Evolutionary conservation across 2,113 vertebrate species (phyloP).

Genomic region (Terrapene triunguis): DNA sequence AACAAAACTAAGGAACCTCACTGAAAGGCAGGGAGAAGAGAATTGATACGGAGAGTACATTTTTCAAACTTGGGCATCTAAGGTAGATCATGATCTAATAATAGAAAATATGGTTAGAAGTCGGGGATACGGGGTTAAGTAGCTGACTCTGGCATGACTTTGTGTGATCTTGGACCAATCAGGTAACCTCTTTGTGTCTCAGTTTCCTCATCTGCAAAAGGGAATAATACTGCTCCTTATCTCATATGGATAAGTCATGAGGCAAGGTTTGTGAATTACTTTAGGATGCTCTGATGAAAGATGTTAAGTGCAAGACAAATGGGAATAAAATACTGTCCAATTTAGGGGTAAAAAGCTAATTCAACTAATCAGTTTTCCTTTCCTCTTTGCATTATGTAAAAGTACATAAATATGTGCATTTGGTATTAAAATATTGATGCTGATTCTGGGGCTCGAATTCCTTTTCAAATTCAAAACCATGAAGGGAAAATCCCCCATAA

Average conservation of each 20-base stretch:
- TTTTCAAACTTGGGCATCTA: neutral
- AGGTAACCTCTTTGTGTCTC: neutral
- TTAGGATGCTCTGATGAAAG: neutral
- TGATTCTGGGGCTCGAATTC: neutral
- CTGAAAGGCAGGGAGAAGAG: neutral
- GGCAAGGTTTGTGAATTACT: neutral
- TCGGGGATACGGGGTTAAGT: accelerated
- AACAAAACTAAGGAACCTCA: neutral
- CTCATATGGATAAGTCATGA: neutral
- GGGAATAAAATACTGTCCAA: neutral
- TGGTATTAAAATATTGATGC: slow-evolving; percentile 3
- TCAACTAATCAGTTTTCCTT: neutral
- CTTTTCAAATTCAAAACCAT: neutral
- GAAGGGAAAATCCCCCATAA: neutral
- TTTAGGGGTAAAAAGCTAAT: neutral
- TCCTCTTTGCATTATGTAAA: neutral
- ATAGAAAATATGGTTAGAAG: neutral
- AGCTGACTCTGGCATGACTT: neutral
- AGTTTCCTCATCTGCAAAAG: neutral
- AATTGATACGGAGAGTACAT: accelerated
- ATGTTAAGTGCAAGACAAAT: neutral
- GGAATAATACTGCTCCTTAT: neutral
- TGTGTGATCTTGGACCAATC: neutral
- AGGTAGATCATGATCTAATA: neutral
- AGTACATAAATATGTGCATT: neutral